Evolutionary conservation across 2,888 invertebrate genomes (phyloP).

Genomic region (Spatulosminthurus flaviceps): DNA sequence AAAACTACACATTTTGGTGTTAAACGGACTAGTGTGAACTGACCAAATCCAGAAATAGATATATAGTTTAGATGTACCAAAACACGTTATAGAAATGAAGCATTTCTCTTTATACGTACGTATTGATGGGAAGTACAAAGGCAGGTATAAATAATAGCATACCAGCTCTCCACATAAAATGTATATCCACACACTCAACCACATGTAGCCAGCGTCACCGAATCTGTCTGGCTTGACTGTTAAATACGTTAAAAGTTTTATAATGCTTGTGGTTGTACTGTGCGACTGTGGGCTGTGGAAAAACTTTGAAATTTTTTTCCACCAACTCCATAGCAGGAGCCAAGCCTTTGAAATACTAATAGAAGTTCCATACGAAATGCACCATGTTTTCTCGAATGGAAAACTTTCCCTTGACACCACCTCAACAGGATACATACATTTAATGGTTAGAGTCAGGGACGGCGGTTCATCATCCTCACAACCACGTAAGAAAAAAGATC

Average conservation of each 20-base stretch:
- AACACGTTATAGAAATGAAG: too few relatives aligned
- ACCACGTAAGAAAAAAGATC: slow-evolving; percentile 3
- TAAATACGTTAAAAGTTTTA: slow-evolving; percentile 12
- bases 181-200: too few relatives aligned
- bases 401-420: background rate
- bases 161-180: too few relatives aligned
- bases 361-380: slow-evolving; percentile 7
- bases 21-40: too few relatives aligned
- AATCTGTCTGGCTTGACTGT: slow-evolving; percentile 4
- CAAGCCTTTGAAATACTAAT: slow-evolving; percentile 41
- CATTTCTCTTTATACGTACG: too few relatives aligned
- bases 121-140: too few relatives aligned
- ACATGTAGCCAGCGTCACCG: too few relatives aligned
- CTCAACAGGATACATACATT: background rate
- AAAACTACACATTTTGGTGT: too few relatives aligned
- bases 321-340: slow-evolving; percentile 21
- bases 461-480: background rate
- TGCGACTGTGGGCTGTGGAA: background rate
- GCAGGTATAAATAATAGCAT: too few relatives aligned
- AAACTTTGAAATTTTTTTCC: background rate
- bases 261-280: background rate
- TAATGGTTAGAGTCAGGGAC: background rate
- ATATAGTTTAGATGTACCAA: too few relatives aligned
- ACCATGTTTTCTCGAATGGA: background rate
- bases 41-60: too few relatives aligned